Base-by-base conservation (phyloP, 2,888 invertebrate genomes). In the Malthinus flaveolus region DNA sequence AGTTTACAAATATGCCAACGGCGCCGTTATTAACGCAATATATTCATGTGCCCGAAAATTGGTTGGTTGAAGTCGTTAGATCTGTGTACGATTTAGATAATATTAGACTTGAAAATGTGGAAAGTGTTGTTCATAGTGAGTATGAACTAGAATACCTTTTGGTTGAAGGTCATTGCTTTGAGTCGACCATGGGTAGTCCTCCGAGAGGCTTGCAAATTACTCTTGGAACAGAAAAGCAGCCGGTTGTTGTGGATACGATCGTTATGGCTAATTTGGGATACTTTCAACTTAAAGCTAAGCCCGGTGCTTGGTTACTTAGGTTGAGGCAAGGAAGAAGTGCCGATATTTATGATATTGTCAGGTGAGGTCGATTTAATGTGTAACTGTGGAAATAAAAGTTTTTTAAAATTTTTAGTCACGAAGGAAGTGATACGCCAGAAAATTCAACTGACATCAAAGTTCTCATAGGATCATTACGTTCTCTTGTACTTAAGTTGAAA, bases 191-290 rank as follows among this genome's bases (percentile, higher is more conserved):
- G 37, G 95, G 95, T 50, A 94, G 95, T 66, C 97, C 97, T 0
- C 98, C 99, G 0, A 84, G 98, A 64, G 99, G 99, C 0, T 82
- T 99, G n/a, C 99, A 99, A 80, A 90, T 99, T 59, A 91, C 93
- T 3, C 81, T 99, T 47, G 97, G 97, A 42, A 92, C 94, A 0
- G 86, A 89, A 61, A 83, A 83, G n/a, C 81, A 85, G 57, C 89
- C 91, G 0, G 86, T 89, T 5, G 84, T 88, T 66, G 91, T 93
- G 67, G 99, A 99, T 79, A 99, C 99, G 11, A 98, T 98, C 68
- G 98, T 99, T n/a, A 99, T 99, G 99, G 98, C 98, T 5, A 99
- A 99, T 80, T 83, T 99, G 68, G 99, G 99, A 9, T 99, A 99
- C 80, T 98, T 99, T 83, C 95, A 96, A 80, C 81, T 99, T 32